These are phyloP conservation scores for Helicorthomorpha holstii DNA, from an alignment of 1,140 invertebrate species.

Conservation along the genomic window DNA sequence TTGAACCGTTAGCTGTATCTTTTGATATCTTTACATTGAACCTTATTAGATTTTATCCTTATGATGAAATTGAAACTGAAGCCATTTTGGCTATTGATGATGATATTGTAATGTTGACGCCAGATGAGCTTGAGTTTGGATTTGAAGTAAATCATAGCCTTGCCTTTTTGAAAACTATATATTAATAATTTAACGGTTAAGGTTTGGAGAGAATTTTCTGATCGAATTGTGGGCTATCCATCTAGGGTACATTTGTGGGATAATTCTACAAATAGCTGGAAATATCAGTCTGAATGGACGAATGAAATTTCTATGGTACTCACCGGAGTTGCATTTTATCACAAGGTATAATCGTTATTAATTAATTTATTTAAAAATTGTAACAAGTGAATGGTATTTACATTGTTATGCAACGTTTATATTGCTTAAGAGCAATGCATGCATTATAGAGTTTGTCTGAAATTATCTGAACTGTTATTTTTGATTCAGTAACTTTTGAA, in stretches of 20 bases:
- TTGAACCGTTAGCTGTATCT: not conserved
- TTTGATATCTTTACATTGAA: constrained; percentile 1
- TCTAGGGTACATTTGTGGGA: constrained; percentile 79
- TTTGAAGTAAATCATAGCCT: constrained; percentile 35
- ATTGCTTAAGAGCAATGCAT: no score
- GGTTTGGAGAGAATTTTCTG: constrained; percentile 85
- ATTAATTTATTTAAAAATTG: not conserved
- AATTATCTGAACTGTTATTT: no score
- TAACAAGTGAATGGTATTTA: not conserved
- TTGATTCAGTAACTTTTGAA: not conserved
- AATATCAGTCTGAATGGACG: constrained; percentile 88
- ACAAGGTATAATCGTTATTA: constrained; percentile 46
- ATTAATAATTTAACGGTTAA: constrained; percentile 26
- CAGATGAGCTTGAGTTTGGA: constrained; percentile 83
- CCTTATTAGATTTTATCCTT: constrained; percentile 65
- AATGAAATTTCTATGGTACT: constrained; percentile 85
- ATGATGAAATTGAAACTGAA: constrained; percentile 83
- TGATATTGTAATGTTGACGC: constrained; percentile 83
- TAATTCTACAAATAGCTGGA: constrained; percentile 61
- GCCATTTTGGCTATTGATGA: constrained; percentile 81
- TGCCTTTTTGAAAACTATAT: not conserved
- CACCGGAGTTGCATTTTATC: constrained; percentile 83
- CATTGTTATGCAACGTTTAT: no score
- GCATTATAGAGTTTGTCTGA: no score
- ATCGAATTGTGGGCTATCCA: constrained; percentile 79